Conservation (phyloP, 2,888 invertebrate species). For the Nipponacmea schrenckii region DNA sequence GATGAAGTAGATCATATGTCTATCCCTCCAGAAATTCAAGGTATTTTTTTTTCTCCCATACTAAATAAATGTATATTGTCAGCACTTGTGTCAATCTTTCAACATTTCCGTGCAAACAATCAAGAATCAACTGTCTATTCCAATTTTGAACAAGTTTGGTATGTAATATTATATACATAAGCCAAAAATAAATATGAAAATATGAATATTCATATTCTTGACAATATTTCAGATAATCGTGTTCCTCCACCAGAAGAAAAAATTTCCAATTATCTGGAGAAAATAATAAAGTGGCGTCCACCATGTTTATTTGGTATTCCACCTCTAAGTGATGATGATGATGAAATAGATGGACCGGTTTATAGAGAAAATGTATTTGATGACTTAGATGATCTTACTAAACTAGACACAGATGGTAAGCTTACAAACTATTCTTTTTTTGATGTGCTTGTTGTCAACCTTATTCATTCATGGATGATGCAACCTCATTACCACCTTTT, state of each 20-base stretch:
- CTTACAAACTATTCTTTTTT: background rate
- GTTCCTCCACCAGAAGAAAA: conserved; percentile 44
- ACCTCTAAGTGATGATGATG: conserved; percentile 38
- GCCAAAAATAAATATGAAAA: too few species aligned
- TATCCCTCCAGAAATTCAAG: background rate
- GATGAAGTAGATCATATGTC: background rate
- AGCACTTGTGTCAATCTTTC: too few species aligned
- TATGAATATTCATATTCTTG: too few species aligned
- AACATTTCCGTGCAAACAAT: background rate
- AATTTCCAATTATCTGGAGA: conserved; percentile 44
- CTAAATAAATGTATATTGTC: too few species aligned
- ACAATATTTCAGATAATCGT: conserved; percentile 34
- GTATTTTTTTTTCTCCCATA: too few species aligned
- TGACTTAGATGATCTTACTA: conserved; percentile 20
- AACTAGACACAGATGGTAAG: background rate
- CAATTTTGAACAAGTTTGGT: too few species aligned
- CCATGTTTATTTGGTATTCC: conserved; percentile 43
- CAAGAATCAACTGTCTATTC: background rate
- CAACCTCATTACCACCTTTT: background rate
- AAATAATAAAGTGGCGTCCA: conserved; percentile 49
- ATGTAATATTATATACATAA: too few species aligned
- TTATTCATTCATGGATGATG: background rate
- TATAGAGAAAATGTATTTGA: conserved; percentile 21
- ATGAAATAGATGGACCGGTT: conserved; percentile 28
- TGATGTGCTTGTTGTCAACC: background rate